Conservation (phyloP, 2,797 vertebrate species). For the Rhyacichthys aspro region DNA sequence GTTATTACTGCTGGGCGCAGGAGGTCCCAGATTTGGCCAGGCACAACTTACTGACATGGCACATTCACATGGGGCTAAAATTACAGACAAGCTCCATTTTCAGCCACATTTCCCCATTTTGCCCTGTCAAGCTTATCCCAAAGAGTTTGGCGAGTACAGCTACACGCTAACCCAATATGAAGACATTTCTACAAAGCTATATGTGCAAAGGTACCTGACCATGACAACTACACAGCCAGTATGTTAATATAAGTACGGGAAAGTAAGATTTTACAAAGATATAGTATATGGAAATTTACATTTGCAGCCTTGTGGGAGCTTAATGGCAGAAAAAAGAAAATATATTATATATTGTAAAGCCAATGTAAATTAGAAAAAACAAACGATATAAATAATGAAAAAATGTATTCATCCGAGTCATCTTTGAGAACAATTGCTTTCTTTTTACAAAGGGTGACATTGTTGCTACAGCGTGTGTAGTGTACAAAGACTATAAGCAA, state of each 20-base stretch:
- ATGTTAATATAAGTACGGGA: too few species aligned
- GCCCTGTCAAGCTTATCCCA: constrained; percentile 27
- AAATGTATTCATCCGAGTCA: background rate
- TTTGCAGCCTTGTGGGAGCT: background rate
- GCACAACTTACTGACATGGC: constrained; percentile 42
- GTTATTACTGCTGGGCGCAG: constrained; percentile 29
- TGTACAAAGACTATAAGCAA: background rate
- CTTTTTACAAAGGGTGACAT: background rate
- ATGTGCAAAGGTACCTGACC: constrained; percentile 38
- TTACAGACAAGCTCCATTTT: constrained; percentile 40
- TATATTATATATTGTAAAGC: background rate
- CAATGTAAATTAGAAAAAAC: background rate
- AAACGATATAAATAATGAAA: background rate
- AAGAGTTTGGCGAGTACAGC: constrained; percentile 15
- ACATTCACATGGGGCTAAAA: constrained; percentile 36
- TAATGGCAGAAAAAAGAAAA: background rate
- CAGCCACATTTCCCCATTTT: background rate
- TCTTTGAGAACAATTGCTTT: background rate
- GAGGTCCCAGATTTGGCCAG: constrained; percentile 34
- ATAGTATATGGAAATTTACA: too few species aligned
- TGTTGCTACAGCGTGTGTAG: background rate
- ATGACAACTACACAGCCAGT: too few species aligned
- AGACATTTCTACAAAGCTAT: constrained; percentile 25
- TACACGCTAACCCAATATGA: constrained; percentile 15
- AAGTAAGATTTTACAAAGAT: too few species aligned